Evolutionary conservation across 2,113 vertebrate genomes (phyloP).

Genomic region (Xenus cinereus): DNA sequence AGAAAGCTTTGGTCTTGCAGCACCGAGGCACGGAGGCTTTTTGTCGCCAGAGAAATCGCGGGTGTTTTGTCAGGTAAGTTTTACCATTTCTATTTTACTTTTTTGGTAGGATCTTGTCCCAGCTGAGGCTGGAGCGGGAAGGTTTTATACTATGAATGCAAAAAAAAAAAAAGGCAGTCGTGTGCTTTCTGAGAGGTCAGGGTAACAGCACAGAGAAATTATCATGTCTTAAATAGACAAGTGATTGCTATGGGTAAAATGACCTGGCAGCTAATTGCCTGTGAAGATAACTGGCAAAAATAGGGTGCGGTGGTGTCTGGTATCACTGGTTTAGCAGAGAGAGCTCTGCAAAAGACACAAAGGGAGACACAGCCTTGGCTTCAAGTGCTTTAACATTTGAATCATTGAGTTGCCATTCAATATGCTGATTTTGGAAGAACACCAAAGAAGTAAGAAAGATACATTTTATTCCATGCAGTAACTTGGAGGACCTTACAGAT

Average conservation of each 20-base stretch:
- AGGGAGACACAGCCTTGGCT: not conserved
- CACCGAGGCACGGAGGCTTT: not conserved
- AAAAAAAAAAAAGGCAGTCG: fast-evolving
- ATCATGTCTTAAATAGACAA: not conserved
- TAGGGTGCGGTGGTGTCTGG: not conserved
- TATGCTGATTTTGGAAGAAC: not conserved
- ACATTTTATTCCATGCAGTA: not conserved
- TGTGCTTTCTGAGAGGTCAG: not conserved
- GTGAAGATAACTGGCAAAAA: not conserved
- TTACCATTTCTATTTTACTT: not conserved
- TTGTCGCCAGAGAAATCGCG: not conserved
- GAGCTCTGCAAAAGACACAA: not conserved
- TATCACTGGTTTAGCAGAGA: not conserved
- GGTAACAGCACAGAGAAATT: not conserved
- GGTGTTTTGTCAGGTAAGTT: slow-evolving; percentile 56
- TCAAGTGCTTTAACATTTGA: not conserved
- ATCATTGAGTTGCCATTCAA: not conserved
- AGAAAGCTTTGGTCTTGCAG: slow-evolving; percentile 51
- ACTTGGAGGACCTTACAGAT: not conserved
- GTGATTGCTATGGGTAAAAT: not conserved
- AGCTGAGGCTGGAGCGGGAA: not conserved
- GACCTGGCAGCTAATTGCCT: not conserved
- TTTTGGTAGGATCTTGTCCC: not conserved
- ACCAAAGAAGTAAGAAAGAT: not conserved
- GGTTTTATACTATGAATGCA: not conserved